Base-by-base conservation (phyloP, 2,113 vertebrate species). In the Macquaria ambigua region DNA sequence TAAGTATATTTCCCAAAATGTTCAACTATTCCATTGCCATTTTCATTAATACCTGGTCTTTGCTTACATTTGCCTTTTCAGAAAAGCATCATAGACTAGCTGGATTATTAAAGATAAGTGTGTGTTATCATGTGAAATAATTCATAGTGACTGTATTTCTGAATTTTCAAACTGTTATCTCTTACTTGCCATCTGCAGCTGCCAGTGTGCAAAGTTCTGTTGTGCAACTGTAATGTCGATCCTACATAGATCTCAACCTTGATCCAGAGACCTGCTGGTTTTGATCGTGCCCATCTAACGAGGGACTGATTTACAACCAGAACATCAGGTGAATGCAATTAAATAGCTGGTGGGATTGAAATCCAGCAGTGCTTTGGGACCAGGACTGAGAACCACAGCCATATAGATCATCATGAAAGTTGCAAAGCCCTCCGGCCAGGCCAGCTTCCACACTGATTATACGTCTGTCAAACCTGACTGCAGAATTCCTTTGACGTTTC, bases 261-360 rank as follows among this genome's bases (percentile, higher is more conserved):
- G 3, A 52, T 61, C 28, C 76, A 48, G 25, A 74, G 56, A 78
- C 48, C 59, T 69, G 63, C 69, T 79, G 55, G 28, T 53, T 88
- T 58, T 68, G 37, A 86, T 79, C 55, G 43, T 14, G 21, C 5
- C 59, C 10, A 16, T 25, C 63, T 59, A 56, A 75, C 56, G 8
- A 71, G 59, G 39, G 25, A 0, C 50, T 77, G 46, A 76, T 74
- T 82, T 76, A n/a, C 23, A 77, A 66, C 73, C 34, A 3, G 39
- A 76, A 62, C 64, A 81, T 75, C 70, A 79, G 56, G 52, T 62
- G 12, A 66, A 59, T 55, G 52, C 12, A 64, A 69, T 86, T 52
- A 75, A 72, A 73, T 53, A 58, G 16, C 48, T 63, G 55, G 43
- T 48, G 15, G 48, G 68, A 14, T 21, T 48, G 41, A 67, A 80